Conservation (phyloP, 2,113 vertebrate genomes). For the Lota lota region DNA sequence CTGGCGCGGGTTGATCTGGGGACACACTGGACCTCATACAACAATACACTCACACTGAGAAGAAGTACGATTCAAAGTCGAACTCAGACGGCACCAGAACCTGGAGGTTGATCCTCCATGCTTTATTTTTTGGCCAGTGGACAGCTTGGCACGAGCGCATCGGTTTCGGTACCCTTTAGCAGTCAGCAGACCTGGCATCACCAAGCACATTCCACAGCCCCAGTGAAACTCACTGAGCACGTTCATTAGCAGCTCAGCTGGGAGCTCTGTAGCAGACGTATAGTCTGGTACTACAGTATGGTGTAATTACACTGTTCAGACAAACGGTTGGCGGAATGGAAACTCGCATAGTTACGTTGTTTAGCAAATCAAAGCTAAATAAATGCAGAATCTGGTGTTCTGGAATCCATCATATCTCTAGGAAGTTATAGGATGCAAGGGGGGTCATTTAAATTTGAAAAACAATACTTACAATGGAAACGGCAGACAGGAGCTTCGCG, state of each 20-base stretch:
- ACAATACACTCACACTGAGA: not conserved
- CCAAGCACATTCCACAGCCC: constrained; percentile 32
- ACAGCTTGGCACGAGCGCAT: constrained; percentile 34
- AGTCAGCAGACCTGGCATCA: constrained; percentile 35
- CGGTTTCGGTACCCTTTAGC: constrained; percentile 43
- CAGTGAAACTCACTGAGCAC: constrained; percentile 27
- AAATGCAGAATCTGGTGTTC: not conserved
- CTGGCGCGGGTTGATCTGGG: constrained; percentile 31
- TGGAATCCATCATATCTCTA: constrained; percentile 16
- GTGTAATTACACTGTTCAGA: constrained; percentile 19
- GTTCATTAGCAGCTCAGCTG: constrained; percentile 33
- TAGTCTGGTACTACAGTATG: constrained; percentile 8
- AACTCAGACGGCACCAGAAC: not conserved
- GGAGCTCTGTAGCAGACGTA: not conserved
- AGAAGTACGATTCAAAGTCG: not conserved
- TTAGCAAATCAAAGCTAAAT: not conserved
- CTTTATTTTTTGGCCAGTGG: constrained; percentile 33
- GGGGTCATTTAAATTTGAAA: not conserved
- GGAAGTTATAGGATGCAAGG: not conserved
- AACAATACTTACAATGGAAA: constrained; percentile 4
- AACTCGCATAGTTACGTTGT: not conserved
- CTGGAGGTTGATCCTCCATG: not conserved
- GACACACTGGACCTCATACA: constrained; percentile 12
- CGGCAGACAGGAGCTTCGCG: not conserved
- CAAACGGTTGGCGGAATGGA: not conserved